These are phyloP conservation scores for Tetragnatha versicolor DNA, from an alignment of 1,140 invertebrate species.

Conservation along the genomic window DNA sequence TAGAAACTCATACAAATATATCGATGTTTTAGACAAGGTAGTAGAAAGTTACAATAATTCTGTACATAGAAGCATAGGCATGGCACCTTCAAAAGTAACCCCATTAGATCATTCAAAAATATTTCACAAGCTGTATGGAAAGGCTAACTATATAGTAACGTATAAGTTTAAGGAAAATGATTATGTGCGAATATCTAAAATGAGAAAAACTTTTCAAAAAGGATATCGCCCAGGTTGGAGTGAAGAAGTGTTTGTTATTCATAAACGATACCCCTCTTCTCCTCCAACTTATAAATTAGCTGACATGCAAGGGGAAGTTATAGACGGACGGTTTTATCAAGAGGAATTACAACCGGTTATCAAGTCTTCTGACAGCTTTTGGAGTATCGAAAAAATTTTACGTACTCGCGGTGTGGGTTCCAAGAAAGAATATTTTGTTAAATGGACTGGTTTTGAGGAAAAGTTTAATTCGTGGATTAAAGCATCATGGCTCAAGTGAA, in stretches of 20 bases:
- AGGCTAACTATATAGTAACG: neutral
- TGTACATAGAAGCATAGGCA: neutral
- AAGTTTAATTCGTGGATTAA: slow-evolving; percentile 31
- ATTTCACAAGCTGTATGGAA: slow-evolving; percentile 4
- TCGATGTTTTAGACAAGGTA: slow-evolving; percentile 41
- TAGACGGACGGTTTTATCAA: slow-evolving; percentile 47
- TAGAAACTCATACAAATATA: slow-evolving; percentile 46
- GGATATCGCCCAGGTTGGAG: slow-evolving; percentile 11
- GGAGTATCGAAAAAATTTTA: slow-evolving; percentile 17
- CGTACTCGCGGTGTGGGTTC: neutral
- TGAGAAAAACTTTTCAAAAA: neutral
- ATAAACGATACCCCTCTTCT: neutral
- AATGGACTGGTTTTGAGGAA: slow-evolving; percentile 19
- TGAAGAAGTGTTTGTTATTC: neutral
- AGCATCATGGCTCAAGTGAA: slow-evolving; percentile 3
- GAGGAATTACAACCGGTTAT: slow-evolving; percentile 24
- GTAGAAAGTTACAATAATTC: slow-evolving; percentile 28
- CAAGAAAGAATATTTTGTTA: slow-evolving; percentile 21
- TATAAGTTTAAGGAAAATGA: neutral
- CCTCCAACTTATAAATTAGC: slow-evolving; percentile 34
- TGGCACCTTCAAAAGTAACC: neutral
- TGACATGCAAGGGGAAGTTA: slow-evolving; percentile 11
- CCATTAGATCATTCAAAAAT: neutral
- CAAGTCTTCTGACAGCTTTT: neutral
- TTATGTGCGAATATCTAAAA: slow-evolving; percentile 31